Percentiles rank a stretch among this genome's conserved stretches.
These are phyloP conservation scores for Spodoptera frugiperda DNA, from an alignment of 1,140 invertebrate genomes.

Conservation along the genomic window DNA sequence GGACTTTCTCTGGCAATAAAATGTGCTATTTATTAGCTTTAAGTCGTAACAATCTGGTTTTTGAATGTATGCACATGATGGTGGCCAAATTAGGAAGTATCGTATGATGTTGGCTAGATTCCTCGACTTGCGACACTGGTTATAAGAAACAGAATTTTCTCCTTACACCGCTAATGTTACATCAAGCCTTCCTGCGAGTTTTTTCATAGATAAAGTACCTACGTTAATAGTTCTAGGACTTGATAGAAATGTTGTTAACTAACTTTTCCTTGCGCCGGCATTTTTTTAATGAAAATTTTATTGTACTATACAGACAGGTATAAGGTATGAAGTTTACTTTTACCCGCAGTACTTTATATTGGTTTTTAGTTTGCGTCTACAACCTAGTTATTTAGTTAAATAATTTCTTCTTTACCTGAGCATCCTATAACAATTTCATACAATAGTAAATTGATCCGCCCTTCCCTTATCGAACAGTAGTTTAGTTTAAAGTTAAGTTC, in stretches of 20 bases:
- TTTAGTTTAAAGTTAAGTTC: slow-evolving; percentile 1
- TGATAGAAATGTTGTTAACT: slow-evolving; percentile 6
- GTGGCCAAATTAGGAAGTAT: slow-evolving; percentile 39
- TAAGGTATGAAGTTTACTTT: neutral
- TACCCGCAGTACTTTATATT: neutral
- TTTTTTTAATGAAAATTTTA: slow-evolving; percentile 7
- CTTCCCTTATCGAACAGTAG: slow-evolving; percentile 14
- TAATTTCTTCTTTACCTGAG: neutral
- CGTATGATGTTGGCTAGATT: slow-evolving; percentile 22
- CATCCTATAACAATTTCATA: neutral
- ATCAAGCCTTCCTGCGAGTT: slow-evolving; percentile 20
- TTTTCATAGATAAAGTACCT: slow-evolving; percentile 18
- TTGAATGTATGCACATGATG: slow-evolving; percentile 7
- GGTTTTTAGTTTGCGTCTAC: too few relatives aligned
- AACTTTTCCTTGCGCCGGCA: neutral
- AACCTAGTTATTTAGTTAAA: too few relatives aligned
- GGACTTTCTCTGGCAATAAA: slow-evolving; percentile 40
- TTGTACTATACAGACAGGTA: neutral
- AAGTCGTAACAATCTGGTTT: slow-evolving; percentile 35
- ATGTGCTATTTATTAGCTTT: slow-evolving; percentile 8
- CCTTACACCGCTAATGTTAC: slow-evolving; percentile 22
- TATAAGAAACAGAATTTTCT: slow-evolving; percentile 34
- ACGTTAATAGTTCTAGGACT: slow-evolving; percentile 5
- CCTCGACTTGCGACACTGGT: neutral
- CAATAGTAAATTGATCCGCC: neutral